Conservation (phyloP, 2,113 vertebrate species). For the Falcunculus frontatus region DNA sequence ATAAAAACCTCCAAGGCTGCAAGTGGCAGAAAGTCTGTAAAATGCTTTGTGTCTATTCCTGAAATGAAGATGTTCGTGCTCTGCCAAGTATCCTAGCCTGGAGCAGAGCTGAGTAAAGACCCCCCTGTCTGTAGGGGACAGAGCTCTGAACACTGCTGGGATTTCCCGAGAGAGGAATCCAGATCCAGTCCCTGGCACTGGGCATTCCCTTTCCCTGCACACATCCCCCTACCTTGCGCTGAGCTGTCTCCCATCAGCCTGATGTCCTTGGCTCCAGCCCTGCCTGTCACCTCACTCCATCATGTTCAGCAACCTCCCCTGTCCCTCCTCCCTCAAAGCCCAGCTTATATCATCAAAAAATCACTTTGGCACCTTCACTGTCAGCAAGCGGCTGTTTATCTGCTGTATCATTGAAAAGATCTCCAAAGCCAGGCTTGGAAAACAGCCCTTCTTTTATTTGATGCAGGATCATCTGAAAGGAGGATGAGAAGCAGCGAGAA, state of each 20-base stretch:
- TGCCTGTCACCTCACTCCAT: conserved; percentile 15
- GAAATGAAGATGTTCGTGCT: background rate
- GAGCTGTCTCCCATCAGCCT: background rate
- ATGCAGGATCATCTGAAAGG: conserved; percentile 67
- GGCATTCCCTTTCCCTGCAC: background rate
- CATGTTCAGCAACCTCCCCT: conserved; percentile 32
- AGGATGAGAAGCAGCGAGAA: conserved; percentile 41
- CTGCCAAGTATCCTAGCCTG: background rate
- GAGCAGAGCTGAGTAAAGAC: background rate
- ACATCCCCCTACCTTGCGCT: background rate
- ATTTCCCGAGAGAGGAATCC: background rate
- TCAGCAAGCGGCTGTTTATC: conserved; percentile 62
- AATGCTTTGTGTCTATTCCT: background rate
- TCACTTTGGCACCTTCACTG: conserved; percentile 59
- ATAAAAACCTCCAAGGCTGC: background rate
- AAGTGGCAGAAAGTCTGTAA: background rate
- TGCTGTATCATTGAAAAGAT: conserved; percentile 51
- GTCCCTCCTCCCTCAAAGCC: conserved; percentile 17
- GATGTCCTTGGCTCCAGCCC: conserved; percentile 10
- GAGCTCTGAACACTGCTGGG: background rate
- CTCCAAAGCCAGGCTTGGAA: conserved; percentile 66
- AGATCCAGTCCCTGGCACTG: background rate
- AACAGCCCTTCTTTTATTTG: conserved; percentile 58
- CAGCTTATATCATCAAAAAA: conserved; percentile 65
- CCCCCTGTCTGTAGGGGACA: background rate